Percentiles rank a stretch among this genome's conserved stretches.
Conservation (phyloP, 2,113 vertebrate genomes). For the Speoplatyrhinus poulsoni region DNA sequence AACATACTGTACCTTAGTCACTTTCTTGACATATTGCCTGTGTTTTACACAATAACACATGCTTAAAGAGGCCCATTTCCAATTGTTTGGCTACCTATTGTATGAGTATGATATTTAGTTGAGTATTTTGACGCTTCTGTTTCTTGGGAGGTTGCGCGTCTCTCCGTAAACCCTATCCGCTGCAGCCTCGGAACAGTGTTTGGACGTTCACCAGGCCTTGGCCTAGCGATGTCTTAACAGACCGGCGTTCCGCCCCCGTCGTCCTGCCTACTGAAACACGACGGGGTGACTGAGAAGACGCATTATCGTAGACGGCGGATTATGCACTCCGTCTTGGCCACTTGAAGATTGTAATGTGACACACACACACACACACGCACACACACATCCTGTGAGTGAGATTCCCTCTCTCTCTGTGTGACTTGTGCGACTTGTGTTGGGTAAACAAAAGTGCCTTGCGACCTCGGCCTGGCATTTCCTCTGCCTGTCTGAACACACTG, state of each 20-base stretch:
- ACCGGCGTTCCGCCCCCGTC: constrained; percentile 40
- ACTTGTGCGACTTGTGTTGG: constrained; percentile 35
- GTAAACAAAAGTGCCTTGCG: constrained; percentile 61
- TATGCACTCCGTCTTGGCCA: constrained; percentile 49
- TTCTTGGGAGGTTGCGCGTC: neutral
- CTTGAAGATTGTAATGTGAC: constrained; percentile 42
- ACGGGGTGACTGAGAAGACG: constrained; percentile 48
- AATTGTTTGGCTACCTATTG: no score
- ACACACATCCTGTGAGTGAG: neutral
- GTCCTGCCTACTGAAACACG: constrained; percentile 59
- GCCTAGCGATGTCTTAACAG: constrained; percentile 26
- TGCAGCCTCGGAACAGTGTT: neutral
- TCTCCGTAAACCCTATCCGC: neutral
- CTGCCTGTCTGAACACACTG: constrained; percentile 23
- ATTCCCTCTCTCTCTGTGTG: no score
- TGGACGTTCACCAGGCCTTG: neutral
- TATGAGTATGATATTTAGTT: no score
- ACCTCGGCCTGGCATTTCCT: constrained; percentile 60
- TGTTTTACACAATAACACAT: no score
- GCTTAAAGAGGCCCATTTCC: no score
- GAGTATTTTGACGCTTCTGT: neutral
- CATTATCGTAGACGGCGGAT: constrained; percentile 44
- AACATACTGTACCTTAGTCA: neutral
- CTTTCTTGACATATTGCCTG: neutral
- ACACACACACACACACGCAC: constrained; percentile 5